Percentiles rank a stretch among this genome's conserved stretches.
Conservation (phyloP, 2,797 vertebrate genomes). For the Tamandua tetradactyla region DNA sequence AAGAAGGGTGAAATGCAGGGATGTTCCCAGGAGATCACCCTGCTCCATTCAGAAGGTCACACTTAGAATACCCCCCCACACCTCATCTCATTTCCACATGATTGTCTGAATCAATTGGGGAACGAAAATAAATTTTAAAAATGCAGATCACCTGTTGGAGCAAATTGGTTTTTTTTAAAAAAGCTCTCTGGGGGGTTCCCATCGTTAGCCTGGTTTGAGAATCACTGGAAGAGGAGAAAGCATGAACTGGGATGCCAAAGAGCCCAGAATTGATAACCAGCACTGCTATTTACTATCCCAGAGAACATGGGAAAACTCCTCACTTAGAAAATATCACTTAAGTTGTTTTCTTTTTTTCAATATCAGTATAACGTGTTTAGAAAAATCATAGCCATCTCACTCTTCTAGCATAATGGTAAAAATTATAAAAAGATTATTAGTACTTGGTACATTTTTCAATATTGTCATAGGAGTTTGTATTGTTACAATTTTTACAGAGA, state of each 20-base stretch:
- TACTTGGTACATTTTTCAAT: neutral
- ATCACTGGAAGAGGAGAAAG: neutral
- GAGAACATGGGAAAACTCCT: neutral
- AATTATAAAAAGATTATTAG: neutral
- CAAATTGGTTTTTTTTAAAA: neutral
- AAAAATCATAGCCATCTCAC: too few relatives aligned
- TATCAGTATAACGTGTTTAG: neutral
- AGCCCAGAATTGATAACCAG: neutral
- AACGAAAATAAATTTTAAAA: too few relatives aligned
- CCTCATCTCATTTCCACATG: neutral
- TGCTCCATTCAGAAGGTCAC: neutral
- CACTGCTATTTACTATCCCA: neutral
- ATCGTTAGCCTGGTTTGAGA: neutral
- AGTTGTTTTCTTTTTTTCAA: neutral
- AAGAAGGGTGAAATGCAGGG: neutral
- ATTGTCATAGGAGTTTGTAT: neutral
- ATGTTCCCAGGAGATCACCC: neutral
- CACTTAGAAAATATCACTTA: neutral
- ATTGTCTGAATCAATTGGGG: neutral
- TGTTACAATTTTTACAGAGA: neutral
- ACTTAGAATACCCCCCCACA: neutral
- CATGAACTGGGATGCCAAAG: neutral
- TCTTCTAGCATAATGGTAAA: neutral
- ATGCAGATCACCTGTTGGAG: neutral
- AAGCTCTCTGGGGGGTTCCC: neutral